Conservation (phyloP, 2,113 vertebrate genomes). For the Cyanoramphus novaezelandiae region DNA sequence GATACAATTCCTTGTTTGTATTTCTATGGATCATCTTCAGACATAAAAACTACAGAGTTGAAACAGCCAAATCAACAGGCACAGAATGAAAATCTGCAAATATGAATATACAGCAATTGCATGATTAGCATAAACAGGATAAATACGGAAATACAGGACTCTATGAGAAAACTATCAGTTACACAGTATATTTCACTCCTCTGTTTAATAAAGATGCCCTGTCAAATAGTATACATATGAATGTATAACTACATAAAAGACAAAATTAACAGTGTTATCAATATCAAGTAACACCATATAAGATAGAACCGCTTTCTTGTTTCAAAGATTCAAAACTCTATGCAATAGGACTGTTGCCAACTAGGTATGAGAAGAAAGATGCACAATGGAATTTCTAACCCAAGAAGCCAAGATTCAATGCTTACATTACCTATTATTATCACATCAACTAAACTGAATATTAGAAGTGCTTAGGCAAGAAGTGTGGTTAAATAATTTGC, state of each 20-base stretch:
- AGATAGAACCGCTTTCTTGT: not conserved
- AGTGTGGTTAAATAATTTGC: not conserved
- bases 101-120: not conserved
- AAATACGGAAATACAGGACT: constrained; percentile 30
- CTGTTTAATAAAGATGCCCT: not conserved
- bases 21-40: constrained; percentile 68
- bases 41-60: constrained; percentile 32
- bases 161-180: not conserved
- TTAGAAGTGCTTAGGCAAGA: not conserved
- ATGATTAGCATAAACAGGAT: constrained; percentile 18
- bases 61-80: not conserved
- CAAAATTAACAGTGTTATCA: not conserved
- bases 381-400: not conserved
- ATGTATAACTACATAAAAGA: not conserved
- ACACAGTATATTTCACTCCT: not conserved
- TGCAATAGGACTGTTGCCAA: not conserved
- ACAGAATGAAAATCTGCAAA: constrained; percentile 27
- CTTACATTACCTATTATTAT: not conserved
- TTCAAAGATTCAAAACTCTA: not conserved
- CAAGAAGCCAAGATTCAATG: not conserved
- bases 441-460: not conserved
- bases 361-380: not conserved
- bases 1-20: constrained; percentile 67
- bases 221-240: not conserved
- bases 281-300: not conserved